These are phyloP conservation scores for Aphelenchoides besseyi DNA, from an alignment of 1,140 invertebrate species.

Conservation along the genomic window DNA sequence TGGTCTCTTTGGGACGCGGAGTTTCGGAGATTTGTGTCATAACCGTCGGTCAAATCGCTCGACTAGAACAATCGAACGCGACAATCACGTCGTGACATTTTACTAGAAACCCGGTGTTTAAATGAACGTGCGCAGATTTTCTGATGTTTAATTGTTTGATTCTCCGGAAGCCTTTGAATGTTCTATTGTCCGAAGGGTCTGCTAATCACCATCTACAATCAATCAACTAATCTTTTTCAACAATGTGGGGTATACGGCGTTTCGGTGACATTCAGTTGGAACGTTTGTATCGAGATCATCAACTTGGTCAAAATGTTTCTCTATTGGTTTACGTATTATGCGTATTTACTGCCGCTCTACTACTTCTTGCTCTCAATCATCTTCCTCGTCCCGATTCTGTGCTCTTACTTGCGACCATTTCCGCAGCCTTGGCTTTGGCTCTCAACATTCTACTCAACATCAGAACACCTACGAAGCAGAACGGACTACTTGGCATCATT, in stretches of 20 bases:
- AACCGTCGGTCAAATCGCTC: background rate
- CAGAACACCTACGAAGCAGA: conserved; percentile 14
- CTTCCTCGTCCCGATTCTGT: conserved; percentile 21
- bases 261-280: conserved; percentile 48
- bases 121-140: background rate
- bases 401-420: conserved; percentile 24
- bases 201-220: background rate
- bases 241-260: conserved; percentile 25
- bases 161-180: background rate
- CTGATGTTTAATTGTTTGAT: too few relatives aligned
- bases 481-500: conserved; percentile 17
- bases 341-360: conserved; percentile 21
- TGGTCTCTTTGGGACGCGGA: background rate
- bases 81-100: background rate
- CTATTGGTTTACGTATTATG: conserved; percentile 38
- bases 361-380: conserved; percentile 33
- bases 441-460: conserved; percentile 28
- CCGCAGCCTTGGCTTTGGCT: conserved; percentile 29
- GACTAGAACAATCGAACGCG: background rate
- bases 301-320: conserved; percentile 27
- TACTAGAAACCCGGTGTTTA: background rate
- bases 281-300: conserved; percentile 33
- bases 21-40: background rate
- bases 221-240: too few relatives aligned
- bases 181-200: background rate